phyloP scores from a whole-genome alignment of 1,140 invertebrate species.

The Drosophila willistoni region DNA sequence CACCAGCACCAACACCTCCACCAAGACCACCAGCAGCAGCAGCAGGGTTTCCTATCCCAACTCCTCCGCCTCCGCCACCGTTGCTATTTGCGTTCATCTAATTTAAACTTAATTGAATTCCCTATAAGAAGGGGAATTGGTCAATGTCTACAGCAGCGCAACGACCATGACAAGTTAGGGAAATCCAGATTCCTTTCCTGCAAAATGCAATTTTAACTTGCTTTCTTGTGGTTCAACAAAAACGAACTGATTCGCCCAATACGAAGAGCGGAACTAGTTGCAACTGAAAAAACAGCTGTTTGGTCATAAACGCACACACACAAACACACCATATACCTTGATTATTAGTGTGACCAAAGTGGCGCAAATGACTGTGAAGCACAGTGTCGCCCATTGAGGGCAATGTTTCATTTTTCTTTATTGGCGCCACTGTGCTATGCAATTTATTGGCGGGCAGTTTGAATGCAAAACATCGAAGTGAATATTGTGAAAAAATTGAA shows the following conservation, averaged over 20 bases:
- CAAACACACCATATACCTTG: too few species aligned
- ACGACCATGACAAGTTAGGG: slow-evolving; percentile 10
- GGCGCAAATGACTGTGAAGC: neutral
- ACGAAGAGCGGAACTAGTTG: too few species aligned
- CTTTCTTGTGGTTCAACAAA: too few species aligned
- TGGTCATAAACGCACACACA: too few species aligned
- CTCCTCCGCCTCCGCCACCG: slow-evolving; percentile 41
- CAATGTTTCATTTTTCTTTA: neutral
- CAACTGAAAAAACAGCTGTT: too few species aligned
- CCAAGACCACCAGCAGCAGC: slow-evolving; percentile 19
- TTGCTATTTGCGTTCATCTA: slow-evolving; percentile 57
- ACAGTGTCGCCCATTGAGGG: neutral
- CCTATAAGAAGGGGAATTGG: neutral
- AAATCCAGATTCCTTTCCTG: slow-evolving; percentile 6
- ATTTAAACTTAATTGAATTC: slow-evolving; percentile 8
- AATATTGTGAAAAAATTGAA: too few species aligned
- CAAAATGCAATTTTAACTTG: neutral
- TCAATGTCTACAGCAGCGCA: neutral
- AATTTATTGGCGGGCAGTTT: neutral
- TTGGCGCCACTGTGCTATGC: neutral
- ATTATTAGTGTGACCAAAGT: slow-evolving; percentile 19
- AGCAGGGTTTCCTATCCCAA: slow-evolving; percentile 3
- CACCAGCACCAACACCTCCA: slow-evolving; percentile 29
- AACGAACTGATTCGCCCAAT: too few species aligned
- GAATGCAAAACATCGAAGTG: too few species aligned